Evolutionary conservation across 2,888 invertebrate genomes (phyloP), one percentile per base, ranked within the genome.

Genomic region (Diarsia rubi): DNA sequence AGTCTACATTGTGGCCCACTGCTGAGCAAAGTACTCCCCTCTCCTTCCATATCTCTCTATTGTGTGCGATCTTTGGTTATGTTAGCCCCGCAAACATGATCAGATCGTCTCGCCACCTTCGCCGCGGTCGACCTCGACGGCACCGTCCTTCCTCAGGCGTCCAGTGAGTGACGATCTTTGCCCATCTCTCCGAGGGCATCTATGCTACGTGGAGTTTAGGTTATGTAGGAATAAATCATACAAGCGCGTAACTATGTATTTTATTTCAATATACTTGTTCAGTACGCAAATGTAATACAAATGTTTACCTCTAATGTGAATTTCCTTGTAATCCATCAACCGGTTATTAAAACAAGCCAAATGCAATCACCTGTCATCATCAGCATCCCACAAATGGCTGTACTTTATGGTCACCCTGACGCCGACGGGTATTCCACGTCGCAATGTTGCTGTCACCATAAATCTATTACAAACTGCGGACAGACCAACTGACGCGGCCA

Each of bases 321-420:
- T 24, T 57, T 31, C 31, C 21, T 11, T 67, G 27, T 77, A 14
- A 76, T 68, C 64, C n/a, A 62, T 78, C 54, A 65, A 64, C 31
- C 14, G 45, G 24, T 68, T 70, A 76, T 79, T 67, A 76, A 81
- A 79, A 78, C 69, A 75, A 70, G 12, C 37, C 69, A 75, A 84
- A 83, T 79, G 83, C 88, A 86, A 90, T 91, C 91, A 90, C 86
- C 90, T 92, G 92, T 91, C 92, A 92, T 88, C 91, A 90, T 90
- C 92, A 91, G 89, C 81, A 76, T 88, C 88, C 79, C 88, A 76
- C 89, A 89, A 90, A 91, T 88, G 89, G 88, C 88, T 87, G 87
- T 92, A 88, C 86, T 90, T 92, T 90, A 92, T 89, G 87, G 90
- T 83, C 88, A 84, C 88, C 79, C 80, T 86, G 88, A 88, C 83